Evolutionary conservation across 2,888 invertebrate species (phyloP).

Genomic region (Rhagonycha fulva): DNA sequence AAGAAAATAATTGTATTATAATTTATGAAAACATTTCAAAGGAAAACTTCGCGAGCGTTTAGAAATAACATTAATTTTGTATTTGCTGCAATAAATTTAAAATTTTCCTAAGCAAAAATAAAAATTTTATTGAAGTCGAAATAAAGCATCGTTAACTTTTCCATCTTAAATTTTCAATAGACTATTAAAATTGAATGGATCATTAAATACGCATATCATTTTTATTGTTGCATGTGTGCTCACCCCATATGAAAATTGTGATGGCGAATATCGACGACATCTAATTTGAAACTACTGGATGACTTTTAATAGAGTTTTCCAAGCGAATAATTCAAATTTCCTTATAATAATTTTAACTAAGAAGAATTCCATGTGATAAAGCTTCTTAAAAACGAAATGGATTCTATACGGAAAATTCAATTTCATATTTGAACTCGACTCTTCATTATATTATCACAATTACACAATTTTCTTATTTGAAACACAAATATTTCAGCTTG

Average conservation of each 20-base stretch:
- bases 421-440: slow-evolving; percentile 17
- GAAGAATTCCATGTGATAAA: slow-evolving; percentile 4
- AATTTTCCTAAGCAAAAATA: neutral
- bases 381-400: slow-evolving; percentile 17
- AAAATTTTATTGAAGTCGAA: neutral
- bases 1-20: neutral
- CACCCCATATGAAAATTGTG: neutral
- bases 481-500: slow-evolving; percentile 7
- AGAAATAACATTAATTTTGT: neutral
- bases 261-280: neutral
- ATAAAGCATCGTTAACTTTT: neutral
- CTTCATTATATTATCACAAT: slow-evolving; percentile 20
- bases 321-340: slow-evolving; percentile 45
- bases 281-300: slow-evolving; percentile 49
- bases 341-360: slow-evolving; percentile 35
- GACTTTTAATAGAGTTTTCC: slow-evolving; percentile 47
- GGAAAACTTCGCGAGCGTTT: neutral
- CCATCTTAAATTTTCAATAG: slow-evolving; percentile 31
- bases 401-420: slow-evolving; percentile 24
- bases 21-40: neutral
- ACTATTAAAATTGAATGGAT: slow-evolving; percentile 48
- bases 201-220: slow-evolving; percentile 44
- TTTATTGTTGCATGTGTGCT: slow-evolving; percentile 22
- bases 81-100: neutral
- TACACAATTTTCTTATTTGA: slow-evolving; percentile 9